A percentile compares a stretch with the other conserved stretches of the same genome.
These are phyloP conservation scores for Oscheius sp. DNA, from an alignment of 2,888 invertebrate species.

Conservation along the genomic window DNA sequence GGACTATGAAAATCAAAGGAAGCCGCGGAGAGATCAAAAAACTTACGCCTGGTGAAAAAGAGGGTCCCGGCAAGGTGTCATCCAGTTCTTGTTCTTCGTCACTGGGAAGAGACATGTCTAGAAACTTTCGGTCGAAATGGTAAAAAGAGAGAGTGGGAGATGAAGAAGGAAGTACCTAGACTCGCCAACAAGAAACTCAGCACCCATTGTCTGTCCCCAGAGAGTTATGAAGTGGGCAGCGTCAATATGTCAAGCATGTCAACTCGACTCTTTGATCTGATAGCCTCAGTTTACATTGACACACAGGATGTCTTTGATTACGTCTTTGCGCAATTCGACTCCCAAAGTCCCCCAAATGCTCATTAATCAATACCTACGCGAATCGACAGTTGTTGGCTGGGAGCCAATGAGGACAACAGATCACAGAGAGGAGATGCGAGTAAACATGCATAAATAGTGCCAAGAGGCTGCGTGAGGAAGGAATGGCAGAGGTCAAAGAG, in stretches of 20 bases:
- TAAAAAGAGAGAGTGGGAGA: not conserved
- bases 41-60: conserved; percentile 9
- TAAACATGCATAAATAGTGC: conserved; percentile 22
- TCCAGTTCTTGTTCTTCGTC: conserved; percentile 34
- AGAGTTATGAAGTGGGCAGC: too few species aligned
- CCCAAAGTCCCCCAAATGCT: conserved; percentile 13
- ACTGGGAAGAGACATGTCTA: conserved; percentile 24
- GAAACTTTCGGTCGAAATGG: not conserved
- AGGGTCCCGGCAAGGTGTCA: conserved; percentile 31
- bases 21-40: not conserved
- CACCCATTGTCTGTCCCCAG: too few species aligned
- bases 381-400: conserved; percentile 23
- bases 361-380: conserved; percentile 29
- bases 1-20: not conserved
- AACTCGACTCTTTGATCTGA: too few species aligned
- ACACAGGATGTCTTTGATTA: conserved; percentile 14
- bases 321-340: conserved; percentile 15
- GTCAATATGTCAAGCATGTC: too few species aligned
- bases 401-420: conserved; percentile 1
- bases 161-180: too few species aligned
- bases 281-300: not conserved
- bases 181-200: too few species aligned
- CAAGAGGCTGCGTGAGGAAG: not conserved
- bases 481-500: too few species aligned
- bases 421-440: not conserved